A percentile compares a stretch with the other conserved stretches of the same genome.
phyloP scores from a whole-genome alignment of 2,797 vertebrate species.

The Zonotrichia albicollis region DNA sequence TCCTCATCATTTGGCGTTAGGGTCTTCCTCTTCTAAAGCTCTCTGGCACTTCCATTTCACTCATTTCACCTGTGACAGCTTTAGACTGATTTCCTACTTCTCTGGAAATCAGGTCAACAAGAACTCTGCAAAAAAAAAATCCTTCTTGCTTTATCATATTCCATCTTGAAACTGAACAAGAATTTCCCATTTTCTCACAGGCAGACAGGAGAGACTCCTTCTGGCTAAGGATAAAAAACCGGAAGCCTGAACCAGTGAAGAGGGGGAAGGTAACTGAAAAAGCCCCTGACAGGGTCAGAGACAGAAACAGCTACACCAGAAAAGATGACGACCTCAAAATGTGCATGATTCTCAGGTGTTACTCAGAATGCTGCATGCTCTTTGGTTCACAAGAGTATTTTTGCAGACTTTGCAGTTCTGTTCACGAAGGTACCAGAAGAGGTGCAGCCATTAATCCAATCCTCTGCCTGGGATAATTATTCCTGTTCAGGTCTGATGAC shows the following conservation, averaged over 20 bases:
- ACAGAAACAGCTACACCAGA: neutral
- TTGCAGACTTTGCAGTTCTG: neutral
- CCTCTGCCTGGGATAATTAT: neutral
- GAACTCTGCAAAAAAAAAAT: neutral
- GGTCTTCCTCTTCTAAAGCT: neutral
- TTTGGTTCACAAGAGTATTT: neutral
- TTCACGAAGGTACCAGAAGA: neutral
- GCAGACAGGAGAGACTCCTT: neutral
- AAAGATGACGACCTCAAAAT: neutral
- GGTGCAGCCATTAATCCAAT: neutral
- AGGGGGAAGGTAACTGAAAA: neutral
- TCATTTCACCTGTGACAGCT: neutral
- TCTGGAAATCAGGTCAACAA: neutral
- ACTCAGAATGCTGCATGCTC: neutral
- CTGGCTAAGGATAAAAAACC: neutral
- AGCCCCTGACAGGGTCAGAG: neutral
- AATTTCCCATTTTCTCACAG: neutral
- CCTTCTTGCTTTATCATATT: neutral
- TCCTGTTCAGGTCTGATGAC: neutral
- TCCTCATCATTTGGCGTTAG: neutral
- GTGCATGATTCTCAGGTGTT: neutral
- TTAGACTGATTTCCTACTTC: neutral
- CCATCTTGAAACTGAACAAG: neutral
- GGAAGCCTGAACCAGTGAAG: neutral
- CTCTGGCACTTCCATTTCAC: neutral